Evolutionary conservation across 2,797 vertebrate species (phyloP).

Genomic region (Diplodus sargus): DNA sequence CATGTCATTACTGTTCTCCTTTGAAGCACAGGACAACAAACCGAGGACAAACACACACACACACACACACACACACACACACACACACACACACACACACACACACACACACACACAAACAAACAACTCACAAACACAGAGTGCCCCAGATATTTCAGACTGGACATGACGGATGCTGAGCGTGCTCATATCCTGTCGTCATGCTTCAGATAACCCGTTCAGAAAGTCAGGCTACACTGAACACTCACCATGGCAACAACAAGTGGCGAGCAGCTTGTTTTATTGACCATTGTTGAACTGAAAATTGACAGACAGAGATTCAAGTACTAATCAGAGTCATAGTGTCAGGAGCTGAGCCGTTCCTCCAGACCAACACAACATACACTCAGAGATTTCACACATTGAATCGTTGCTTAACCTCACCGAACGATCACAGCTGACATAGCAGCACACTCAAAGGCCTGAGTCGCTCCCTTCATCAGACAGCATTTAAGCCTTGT

Average conservation of each 20-base stretch:
- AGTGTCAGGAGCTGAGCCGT: no score
- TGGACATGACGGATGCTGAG: constrained; percentile 14
- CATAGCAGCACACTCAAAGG: constrained; percentile 13
- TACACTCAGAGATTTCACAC: background rate
- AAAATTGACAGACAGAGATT: background rate
- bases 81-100: background rate
- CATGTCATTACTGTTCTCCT: constrained; percentile 11
- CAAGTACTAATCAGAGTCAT: background rate
- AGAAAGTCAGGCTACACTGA: constrained; percentile 43
- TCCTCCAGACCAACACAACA: background rate
- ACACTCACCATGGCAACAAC: constrained; percentile 36
- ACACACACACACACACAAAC: constrained; percentile 19
- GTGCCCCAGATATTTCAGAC: constrained; percentile 46
- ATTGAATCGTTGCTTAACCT: background rate
- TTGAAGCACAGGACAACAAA: constrained; percentile 22
- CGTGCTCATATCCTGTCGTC: constrained; percentile 16
- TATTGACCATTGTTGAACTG: background rate
- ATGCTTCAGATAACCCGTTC: constrained; percentile 58
- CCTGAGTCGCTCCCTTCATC: constrained; percentile 27
- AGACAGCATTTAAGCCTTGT: constrained; percentile 47
- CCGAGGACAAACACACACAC: background rate
- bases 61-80: constrained; percentile 10
- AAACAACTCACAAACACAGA: background rate
- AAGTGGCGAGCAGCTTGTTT: background rate
- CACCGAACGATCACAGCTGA: background rate